phyloP scores from a whole-genome alignment of 2,113 vertebrate species.

The Podarcis raffonei region DNA sequence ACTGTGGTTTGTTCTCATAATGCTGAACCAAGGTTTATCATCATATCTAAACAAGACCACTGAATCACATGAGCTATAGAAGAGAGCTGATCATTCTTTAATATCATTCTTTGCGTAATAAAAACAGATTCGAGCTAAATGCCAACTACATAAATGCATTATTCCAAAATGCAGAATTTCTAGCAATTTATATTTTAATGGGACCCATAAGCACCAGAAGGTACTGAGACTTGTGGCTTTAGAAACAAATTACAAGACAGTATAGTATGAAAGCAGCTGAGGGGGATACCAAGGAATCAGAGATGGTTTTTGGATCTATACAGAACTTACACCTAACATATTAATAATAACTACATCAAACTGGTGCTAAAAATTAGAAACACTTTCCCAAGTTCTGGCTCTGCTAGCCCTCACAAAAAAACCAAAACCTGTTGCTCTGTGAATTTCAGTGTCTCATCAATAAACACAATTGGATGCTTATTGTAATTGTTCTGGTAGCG shows the following conservation, averaged over 20 bases:
- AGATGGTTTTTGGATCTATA: background rate
- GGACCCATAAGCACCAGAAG: background rate
- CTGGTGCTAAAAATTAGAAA: background rate
- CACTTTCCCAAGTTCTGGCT: background rate
- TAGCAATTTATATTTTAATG: background rate
- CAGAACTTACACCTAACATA: background rate
- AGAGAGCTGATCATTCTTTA: background rate
- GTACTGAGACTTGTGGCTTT: background rate
- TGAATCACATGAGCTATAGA: background rate
- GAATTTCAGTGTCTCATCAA: background rate
- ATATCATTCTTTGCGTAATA: background rate
- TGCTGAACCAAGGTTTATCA: background rate
- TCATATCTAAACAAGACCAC: background rate
- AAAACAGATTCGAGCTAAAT: conserved; percentile 18
- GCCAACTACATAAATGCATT: background rate
- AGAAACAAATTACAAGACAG: background rate
- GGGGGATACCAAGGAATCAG: background rate
- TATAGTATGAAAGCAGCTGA: background rate
- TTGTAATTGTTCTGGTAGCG: background rate
- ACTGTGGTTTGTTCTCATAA: background rate
- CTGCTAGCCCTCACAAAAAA: background rate
- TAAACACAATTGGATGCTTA: background rate
- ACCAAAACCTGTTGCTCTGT: background rate
- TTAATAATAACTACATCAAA: background rate
- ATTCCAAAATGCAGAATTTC: background rate